Base-by-base conservation (phyloP, 2,113 vertebrate genomes). In the Pedionomus torquatus region DNA sequence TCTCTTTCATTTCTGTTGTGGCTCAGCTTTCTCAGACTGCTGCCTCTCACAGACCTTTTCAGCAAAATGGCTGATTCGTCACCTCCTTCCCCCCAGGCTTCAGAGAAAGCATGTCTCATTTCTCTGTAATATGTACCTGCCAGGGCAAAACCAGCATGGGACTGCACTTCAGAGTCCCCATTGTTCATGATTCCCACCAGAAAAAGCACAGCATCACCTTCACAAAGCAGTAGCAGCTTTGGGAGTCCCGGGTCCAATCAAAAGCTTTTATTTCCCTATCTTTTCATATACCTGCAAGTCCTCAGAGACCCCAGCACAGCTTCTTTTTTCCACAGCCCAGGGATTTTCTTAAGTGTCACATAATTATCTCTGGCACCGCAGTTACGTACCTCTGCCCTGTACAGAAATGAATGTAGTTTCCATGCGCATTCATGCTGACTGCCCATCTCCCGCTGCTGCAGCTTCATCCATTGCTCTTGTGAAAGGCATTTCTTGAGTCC, bases 161-260 rank as follows among this genome's bases (percentile, higher is more conserved):
- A 8, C 39, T 0, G 0, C 1, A 1, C 21, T 88, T 68, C 57
- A 68, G 35, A 64, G 60, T 58, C n/a, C 43, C 70, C 2, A 1
- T 5, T 55, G 57, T 39, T 39, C 7, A 0, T 4, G 30, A 39
- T 46, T 92, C 35, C 57, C 23, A 20, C 9, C 19, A 79, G 70
- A 72, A 83, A 83, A 79, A 92, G 26, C 35, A 75, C 37, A 83
- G 21, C 28, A 46, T 51, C 61, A 43, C 39, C 20, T 88, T 79
- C 57, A 88, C 57, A 83, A 69, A 69, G 28, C 0, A 0, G 16
- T 8, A 79, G 54, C 51, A 75, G 52, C 25, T 80, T 49, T 66
- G n/a, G 28, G 30, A 71, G 12, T 11, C n/a, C 19, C 17, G 6
- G 1, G 11, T 55, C 21, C 8, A 76, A 41, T n/a, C 51, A 79